Evolutionary conservation across 2,113 vertebrate genomes (phyloP).

Genomic region (Pterocles orientalis): DNA sequence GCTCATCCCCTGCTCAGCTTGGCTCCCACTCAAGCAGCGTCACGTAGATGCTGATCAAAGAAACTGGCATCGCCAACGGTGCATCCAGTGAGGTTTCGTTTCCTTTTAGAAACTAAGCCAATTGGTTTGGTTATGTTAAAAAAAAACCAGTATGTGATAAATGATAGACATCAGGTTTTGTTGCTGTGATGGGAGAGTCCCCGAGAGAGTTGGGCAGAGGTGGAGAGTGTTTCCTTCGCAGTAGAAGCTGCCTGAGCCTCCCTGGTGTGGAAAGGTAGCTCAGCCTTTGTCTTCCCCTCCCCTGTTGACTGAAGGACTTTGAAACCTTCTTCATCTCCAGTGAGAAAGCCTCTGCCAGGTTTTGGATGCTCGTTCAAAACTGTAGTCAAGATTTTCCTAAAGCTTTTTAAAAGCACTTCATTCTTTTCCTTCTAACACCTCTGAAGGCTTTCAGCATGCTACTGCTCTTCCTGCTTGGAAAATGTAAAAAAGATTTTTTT

Average conservation of each 20-base stretch:
- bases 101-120: constrained; percentile 6
- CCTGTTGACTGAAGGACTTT: background rate
- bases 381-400: background rate
- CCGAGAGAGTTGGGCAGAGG: background rate
- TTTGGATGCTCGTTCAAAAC: background rate
- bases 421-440: background rate
- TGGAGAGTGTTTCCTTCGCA: background rate
- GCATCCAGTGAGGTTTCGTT: background rate
- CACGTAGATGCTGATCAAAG: fast-evolving
- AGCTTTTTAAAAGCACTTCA: background rate
- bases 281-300: background rate
- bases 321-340: background rate
- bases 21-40: background rate
- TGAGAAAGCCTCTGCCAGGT: background rate
- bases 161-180: background rate
- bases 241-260: background rate
- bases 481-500: background rate
- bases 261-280: background rate
- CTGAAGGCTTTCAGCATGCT: background rate
- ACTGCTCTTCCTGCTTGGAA: background rate
- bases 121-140: background rate
- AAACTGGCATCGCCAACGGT: background rate
- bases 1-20: background rate
- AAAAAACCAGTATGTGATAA: background rate
- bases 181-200: background rate